A percentile compares a stretch with the other conserved stretches of the same genome.
Evolutionary conservation across 1,140 invertebrate genomes (phyloP).

Genomic region (Sinella curviseta): DNA sequence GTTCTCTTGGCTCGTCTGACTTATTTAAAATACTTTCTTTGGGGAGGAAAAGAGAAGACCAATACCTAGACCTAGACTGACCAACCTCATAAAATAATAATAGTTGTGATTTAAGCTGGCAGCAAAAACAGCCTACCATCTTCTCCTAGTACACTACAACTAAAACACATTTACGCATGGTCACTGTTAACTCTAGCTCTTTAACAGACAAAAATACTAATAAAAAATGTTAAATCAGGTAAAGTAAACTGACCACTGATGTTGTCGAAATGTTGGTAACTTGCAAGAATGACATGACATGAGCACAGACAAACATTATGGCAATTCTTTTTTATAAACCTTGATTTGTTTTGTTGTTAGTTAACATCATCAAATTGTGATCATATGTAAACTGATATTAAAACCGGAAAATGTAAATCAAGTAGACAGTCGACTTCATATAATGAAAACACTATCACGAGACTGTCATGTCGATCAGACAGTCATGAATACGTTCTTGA

Average conservation of each 20-base stretch:
- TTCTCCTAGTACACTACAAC: too few species aligned
- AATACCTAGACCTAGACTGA: neutral
- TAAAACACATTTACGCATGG: too few species aligned
- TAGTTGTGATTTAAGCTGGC: neutral
- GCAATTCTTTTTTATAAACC: neutral
- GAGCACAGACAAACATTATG: neutral
- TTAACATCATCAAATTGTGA: neutral
- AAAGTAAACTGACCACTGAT: neutral
- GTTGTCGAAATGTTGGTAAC: too few species aligned
- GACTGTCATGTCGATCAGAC: too few species aligned
- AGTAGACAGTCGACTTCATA: too few species aligned
- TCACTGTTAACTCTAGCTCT: too few species aligned
- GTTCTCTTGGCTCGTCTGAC: too few species aligned
- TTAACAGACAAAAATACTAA: too few species aligned
- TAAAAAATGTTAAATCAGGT: neutral
- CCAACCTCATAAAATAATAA: neutral
- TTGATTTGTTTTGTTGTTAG: neutral
- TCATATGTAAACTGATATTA: neutral
- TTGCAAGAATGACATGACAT: neutral
- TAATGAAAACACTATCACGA: too few species aligned
- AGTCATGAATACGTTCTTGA: neutral
- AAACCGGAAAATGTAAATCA: neutral
- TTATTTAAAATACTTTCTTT: too few species aligned
- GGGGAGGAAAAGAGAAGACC: neutral
- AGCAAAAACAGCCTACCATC: too few species aligned